Evolutionary conservation across 2,888 invertebrate species (phyloP), one percentile per base, ranked within the genome.

Genomic region (Xestoiulus laeticollis): DNA sequence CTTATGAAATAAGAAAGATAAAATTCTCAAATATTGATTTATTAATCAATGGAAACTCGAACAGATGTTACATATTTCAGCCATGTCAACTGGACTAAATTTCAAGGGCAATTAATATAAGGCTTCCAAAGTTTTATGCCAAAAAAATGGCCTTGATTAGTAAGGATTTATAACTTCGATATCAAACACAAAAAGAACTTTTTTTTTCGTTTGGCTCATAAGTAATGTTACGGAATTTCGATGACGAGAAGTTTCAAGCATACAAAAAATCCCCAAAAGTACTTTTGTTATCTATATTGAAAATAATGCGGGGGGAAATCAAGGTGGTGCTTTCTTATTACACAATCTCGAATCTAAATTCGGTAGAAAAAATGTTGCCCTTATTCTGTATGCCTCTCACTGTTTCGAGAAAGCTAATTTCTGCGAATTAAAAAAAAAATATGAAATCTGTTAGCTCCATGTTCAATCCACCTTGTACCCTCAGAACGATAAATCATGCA

Each of bases 11-110:
- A 22, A 68, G 68, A 16, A 30, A 78, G 78, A 78, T 78, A 32
- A 30, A 78, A 78, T 78, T 78, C 26, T 14, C 78, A 78, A 78
- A 78, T 78, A 78, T 78, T 78, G 78, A 78, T 78, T 78, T 32
- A 78, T 78, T 78, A 78, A 78, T 78, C 30, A 78, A 78, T 32
- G 78, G 78, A 14, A 78, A 78, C 78, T 16, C 26, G 78, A 78
- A 78, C 78, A 78, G 78, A 78, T 30, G 30, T 78, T 32, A 78
- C 30, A 30, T 32, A 78, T 78, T 78, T 78, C 30, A 78, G 30
- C 30, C 78, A 78, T 78, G 78, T 78, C 78, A 78, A 78, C 78
- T n/a, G 16, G 78, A 78, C 78, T 78, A 30, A 30, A 78, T 32
- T 78, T 78, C 78, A 78, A 78, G 78, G 78, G 14, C 78, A 78